phyloP scores from a whole-genome alignment of 2,888 invertebrate genomes.

The Cryptocephalus primarius region DNA sequence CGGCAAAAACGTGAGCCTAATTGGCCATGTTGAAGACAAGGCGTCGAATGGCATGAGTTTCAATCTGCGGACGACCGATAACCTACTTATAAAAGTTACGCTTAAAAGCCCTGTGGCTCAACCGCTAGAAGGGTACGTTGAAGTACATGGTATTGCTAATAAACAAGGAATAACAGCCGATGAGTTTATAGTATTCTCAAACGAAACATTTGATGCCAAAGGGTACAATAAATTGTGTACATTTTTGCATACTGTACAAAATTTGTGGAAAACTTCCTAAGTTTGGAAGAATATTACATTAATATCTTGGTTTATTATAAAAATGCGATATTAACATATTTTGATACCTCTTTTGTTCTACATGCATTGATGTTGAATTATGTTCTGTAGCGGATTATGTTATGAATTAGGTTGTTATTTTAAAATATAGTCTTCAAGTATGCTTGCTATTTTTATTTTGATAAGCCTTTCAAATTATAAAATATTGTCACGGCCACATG shows the following conservation, averaged over 20 bases:
- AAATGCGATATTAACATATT: too few relatives aligned
- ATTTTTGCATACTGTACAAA: conserved; percentile 21
- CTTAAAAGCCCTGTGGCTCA: conserved; percentile 25
- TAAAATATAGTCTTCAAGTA: too few relatives aligned
- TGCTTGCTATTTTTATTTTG: too few relatives aligned
- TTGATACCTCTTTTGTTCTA: too few relatives aligned
- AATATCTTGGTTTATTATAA: too few relatives aligned
- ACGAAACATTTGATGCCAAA: conserved; percentile 22
- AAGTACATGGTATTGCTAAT: conserved; percentile 26
- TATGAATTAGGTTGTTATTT: too few relatives aligned
- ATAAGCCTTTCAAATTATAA: too few relatives aligned
- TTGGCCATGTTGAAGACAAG: conserved; percentile 25
- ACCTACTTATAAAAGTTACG: conserved; percentile 26
- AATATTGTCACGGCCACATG: too few relatives aligned
- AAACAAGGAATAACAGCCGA: conserved; percentile 20
- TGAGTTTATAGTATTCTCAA: conserved; percentile 20
- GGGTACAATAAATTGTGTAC: conserved; percentile 22
- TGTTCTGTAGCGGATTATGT: too few relatives aligned
- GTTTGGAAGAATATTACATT: too few relatives aligned
- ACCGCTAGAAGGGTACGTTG: conserved; percentile 29
- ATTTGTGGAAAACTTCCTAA: conserved; percentile 14
- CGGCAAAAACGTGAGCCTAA: conserved; percentile 29
- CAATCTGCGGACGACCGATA: conserved; percentile 27
- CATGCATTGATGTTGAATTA: too few relatives aligned
- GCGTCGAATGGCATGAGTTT: conserved; percentile 27